phyloP scores from a whole-genome alignment of 2,113 vertebrate species.

The Melanotaenia duboulayi region DNA sequence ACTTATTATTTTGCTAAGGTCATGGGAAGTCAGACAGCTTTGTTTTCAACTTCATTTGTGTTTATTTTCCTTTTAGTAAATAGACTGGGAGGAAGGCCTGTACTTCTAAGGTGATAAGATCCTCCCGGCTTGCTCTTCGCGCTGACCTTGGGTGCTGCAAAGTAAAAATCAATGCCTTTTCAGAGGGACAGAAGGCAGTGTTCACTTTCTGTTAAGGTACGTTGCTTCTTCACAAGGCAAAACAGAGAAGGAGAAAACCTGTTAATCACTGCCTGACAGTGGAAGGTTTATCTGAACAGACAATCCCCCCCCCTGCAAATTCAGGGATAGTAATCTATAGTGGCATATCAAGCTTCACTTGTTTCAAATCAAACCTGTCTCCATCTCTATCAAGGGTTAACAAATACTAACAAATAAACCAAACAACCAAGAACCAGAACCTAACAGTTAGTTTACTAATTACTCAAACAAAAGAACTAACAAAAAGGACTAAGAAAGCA shows the following conservation, averaged over 20 bases:
- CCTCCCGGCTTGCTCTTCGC: slow-evolving; percentile 56
- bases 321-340: neutral
- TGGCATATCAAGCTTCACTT: neutral
- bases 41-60: slow-evolving; percentile 64
- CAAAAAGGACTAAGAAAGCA: too few species aligned
- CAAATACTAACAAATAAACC: neutral
- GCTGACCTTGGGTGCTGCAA: slow-evolving; percentile 72
- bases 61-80: slow-evolving; percentile 61
- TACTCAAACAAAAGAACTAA: too few species aligned
- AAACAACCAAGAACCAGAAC: too few species aligned
- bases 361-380: neutral
- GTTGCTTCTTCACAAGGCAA: slow-evolving; percentile 33
- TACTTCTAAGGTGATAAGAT: slow-evolving; percentile 70
- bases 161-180: slow-evolving; percentile 77
- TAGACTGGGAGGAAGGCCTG: slow-evolving; percentile 53
- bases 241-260: slow-evolving; percentile 36
- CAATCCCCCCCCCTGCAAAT: slow-evolving; percentile 8
- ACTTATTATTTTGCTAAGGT: slow-evolving; percentile 39
- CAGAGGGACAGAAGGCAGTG: slow-evolving; percentile 63
- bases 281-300: slow-evolving; percentile 51
- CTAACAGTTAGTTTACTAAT: too few species aligned
- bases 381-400: neutral
- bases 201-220: slow-evolving; percentile 70
- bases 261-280: slow-evolving; percentile 33
- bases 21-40: slow-evolving; percentile 35